Conservation (phyloP, 2,113 vertebrate species). For the Eulemur rufifrons region DNA sequence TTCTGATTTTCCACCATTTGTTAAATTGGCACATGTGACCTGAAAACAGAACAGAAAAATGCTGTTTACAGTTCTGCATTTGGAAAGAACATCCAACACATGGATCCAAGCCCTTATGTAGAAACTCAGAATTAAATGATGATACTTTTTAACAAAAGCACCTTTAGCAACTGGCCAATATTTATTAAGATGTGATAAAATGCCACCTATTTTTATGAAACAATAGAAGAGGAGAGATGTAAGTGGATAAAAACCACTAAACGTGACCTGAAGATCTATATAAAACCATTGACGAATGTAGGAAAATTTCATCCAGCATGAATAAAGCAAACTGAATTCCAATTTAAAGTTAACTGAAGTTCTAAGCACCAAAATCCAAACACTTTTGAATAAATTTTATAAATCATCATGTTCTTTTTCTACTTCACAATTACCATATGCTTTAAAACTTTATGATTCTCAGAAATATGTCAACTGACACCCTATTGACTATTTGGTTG, state of each 20-base stretch:
- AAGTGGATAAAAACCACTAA: not conserved
- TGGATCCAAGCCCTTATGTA: not conserved
- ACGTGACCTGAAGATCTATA: not conserved
- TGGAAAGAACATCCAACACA: not conserved
- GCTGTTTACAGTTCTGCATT: conserved; percentile 16
- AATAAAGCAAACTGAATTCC: conserved; percentile 26
- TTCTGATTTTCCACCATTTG: conserved; percentile 91
- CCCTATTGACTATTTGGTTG: not conserved
- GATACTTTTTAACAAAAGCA: not conserved
- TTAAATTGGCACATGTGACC: conserved; percentile 93
- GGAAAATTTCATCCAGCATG: not conserved
- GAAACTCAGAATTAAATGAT: not conserved
- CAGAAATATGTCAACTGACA: not conserved
- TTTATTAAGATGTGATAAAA: conserved; percentile 38
- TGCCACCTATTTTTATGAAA: conserved; percentile 32
- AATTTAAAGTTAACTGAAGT: conserved; percentile 11
- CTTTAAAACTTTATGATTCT: conserved; percentile 23
- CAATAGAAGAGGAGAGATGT: not conserved
- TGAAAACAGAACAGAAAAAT: conserved; percentile 77
- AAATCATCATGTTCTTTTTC: not conserved
- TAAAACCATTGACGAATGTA: conserved; percentile 7
- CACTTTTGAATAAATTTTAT: not conserved
- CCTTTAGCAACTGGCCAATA: not conserved
- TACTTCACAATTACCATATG: not conserved
- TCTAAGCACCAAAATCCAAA: not conserved